phyloP scores from a whole-genome alignment of 2,797 vertebrate genomes.

The Squalus acanthias region DNA sequence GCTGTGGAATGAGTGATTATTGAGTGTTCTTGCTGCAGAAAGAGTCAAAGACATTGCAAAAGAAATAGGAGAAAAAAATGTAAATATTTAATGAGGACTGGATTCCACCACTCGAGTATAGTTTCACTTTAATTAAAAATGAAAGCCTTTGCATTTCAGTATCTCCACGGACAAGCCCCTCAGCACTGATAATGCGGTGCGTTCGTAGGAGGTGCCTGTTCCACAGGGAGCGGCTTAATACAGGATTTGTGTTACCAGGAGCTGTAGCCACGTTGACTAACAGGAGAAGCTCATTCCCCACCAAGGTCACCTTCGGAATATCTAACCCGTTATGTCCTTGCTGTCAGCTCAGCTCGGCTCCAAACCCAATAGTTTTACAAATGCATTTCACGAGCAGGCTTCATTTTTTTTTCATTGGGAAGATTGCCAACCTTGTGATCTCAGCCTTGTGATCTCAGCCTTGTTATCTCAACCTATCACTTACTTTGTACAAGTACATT shows the following conservation, averaged over 20 bases:
- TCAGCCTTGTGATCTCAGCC: neutral
- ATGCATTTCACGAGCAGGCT: neutral
- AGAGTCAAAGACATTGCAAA: neutral
- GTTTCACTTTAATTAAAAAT: neutral
- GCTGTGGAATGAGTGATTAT: neutral
- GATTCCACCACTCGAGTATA: neutral
- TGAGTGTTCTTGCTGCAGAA: too few relatives aligned
- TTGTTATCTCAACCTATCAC: neutral
- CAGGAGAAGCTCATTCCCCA: neutral
- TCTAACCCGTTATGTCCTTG: neutral
- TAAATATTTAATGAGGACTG: neutral
- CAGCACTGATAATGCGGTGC: neutral
- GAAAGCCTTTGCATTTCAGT: neutral
- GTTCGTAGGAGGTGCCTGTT: neutral
- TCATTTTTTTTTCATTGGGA: neutral
- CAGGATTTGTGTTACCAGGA: neutral
- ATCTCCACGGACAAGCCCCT: too few relatives aligned
- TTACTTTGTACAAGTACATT: neutral
- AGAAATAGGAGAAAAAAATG: neutral
- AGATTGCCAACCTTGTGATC: neutral
- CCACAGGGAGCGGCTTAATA: neutral
- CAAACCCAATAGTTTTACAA: neutral
- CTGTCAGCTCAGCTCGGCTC: neutral
- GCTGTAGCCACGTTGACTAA: neutral
- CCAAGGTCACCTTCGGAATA: neutral